These are phyloP conservation scores for Hypanus sabinus DNA, from an alignment of 2,113 vertebrate genomes.

Conservation along the genomic window DNA sequence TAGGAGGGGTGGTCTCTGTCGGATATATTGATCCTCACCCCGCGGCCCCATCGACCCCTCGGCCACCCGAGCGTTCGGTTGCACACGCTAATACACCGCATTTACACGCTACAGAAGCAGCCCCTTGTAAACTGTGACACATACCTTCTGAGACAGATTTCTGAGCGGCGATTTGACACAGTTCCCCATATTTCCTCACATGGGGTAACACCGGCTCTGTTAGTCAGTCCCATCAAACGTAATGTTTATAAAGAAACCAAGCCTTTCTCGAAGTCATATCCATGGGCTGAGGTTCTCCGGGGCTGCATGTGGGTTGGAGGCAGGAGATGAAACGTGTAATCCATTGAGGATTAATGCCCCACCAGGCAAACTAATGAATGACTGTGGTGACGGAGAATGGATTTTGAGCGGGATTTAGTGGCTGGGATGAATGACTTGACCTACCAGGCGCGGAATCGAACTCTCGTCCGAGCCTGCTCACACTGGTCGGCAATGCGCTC, in stretches of 20 bases:
- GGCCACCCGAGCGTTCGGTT: neutral
- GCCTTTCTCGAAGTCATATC: neutral
- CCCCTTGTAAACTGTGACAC: slow-evolving; percentile 46
- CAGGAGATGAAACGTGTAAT: slow-evolving; percentile 5
- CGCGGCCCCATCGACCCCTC: neutral
- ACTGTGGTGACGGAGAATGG: neutral
- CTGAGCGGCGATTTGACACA: slow-evolving; percentile 92
- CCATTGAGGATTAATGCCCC: neutral
- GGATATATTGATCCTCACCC: too few species aligned
- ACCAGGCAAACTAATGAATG: slow-evolving; percentile 15
- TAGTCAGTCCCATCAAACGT: neutral
- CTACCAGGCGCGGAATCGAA: slow-evolving; percentile 28
- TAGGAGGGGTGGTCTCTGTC: neutral
- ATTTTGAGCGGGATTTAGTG: slow-evolving; percentile 6
- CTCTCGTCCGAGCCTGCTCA: slow-evolving; percentile 44
- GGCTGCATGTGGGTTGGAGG: neutral
- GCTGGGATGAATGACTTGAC: neutral
- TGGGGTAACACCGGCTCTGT: neutral
- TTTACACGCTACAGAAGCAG: slow-evolving; percentile 35
- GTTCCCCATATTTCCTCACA: slow-evolving; percentile 81
- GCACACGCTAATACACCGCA: neutral
- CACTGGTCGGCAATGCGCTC: slow-evolving; percentile 33
- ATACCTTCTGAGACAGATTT: slow-evolving; percentile 94
- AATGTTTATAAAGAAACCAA: neutral
- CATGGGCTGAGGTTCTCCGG: neutral